A percentile compares a stretch with the other conserved stretches of the same genome.
These are phyloP conservation scores for Corythornis cristatus DNA, from an alignment of 2,113 vertebrate genomes.

Conservation along the genomic window DNA sequence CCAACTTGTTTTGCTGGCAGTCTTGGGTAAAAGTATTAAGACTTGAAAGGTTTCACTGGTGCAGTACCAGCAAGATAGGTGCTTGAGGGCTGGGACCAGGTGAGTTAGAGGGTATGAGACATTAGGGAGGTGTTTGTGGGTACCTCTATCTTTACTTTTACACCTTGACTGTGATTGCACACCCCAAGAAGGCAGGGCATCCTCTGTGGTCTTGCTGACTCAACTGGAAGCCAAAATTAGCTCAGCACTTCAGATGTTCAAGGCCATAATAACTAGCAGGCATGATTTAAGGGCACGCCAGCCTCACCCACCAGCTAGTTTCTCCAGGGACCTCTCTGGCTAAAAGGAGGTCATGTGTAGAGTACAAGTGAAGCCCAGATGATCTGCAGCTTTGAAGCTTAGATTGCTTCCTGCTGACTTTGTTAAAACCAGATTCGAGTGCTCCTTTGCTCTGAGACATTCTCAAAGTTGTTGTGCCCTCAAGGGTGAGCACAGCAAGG, in stretches of 20 bases:
- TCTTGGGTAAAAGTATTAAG: not conserved
- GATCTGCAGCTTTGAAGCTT: not conserved
- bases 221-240: fast-evolving
- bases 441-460: not conserved
- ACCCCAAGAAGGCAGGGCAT: not conserved
- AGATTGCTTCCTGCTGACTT: not conserved
- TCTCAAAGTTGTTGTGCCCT: not conserved
- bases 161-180: not conserved
- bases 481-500: not conserved
- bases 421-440: not conserved
- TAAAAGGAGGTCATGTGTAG: not conserved
- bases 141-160: not conserved
- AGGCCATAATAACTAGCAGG: not conserved
- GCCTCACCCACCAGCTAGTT: not conserved
- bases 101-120: not conserved
- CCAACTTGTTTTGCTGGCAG: not conserved
- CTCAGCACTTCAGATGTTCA: not conserved
- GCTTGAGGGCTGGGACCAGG: not conserved
- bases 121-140: not conserved
- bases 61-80: not conserved
- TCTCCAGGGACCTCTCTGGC: not conserved
- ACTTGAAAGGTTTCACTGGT: not conserved
- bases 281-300: not conserved
- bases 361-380: not conserved
- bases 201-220: not conserved